These are phyloP conservation scores for Nebria salina DNA, from an alignment of 2,888 invertebrate species.

Conservation along the genomic window DNA sequence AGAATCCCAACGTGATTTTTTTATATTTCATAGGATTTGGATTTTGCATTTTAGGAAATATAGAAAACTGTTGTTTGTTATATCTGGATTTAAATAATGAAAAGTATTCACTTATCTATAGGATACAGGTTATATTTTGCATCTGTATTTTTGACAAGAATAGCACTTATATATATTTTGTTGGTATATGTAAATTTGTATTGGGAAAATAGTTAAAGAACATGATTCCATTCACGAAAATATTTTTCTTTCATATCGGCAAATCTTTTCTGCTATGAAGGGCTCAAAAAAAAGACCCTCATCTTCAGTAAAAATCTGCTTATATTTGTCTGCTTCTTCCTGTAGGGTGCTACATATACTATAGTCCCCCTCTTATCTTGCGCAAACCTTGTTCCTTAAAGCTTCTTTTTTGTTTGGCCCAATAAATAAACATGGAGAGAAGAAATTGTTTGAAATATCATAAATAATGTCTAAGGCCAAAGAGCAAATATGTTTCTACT, in stretches of 20 bases:
- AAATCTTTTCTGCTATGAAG: slow-evolving; percentile 3
- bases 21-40: too few species aligned
- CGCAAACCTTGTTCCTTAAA: background rate
- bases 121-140: too few species aligned
- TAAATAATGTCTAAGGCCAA: background rate
- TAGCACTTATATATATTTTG: too few species aligned
- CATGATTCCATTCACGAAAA: background rate
- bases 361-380: slow-evolving; percentile 3
- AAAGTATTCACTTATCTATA: too few species aligned
- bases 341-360: background rate
- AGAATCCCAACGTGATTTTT: too few species aligned
- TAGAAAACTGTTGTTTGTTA: too few species aligned
- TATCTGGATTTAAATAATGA: too few species aligned
- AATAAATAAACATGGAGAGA: slow-evolving; percentile 1
- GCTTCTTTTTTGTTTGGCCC: slow-evolving; percentile 5
- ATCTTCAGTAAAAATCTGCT: slow-evolving; percentile 6
- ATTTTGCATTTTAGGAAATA: too few species aligned
- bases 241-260: slow-evolving; percentile 11
- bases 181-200: slow-evolving; percentile 8
- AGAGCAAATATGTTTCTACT: too few species aligned
- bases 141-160: too few species aligned
- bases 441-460: slow-evolving; percentile 3
- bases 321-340: slow-evolving; percentile 1
- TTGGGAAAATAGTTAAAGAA: background rate
- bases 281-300: slow-evolving; percentile 10